Conservation (phyloP, 2,888 invertebrate species). For the Loripinus fragilis region DNA sequence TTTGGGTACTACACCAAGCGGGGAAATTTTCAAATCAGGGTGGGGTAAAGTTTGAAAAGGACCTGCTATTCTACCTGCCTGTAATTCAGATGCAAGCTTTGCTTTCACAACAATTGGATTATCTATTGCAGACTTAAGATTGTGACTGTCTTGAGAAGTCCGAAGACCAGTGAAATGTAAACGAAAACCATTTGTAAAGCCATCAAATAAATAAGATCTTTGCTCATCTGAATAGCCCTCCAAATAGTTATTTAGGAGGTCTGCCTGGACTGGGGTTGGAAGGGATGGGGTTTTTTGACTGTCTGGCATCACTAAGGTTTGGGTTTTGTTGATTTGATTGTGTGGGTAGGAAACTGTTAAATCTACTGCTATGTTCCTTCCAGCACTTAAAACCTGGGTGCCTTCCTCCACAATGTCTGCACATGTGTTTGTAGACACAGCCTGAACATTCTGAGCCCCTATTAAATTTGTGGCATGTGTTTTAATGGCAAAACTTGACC, state of each 20-base stretch:
- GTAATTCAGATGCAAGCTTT: not conserved
- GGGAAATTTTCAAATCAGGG: slow-evolving; percentile 22
- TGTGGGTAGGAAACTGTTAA: not conserved
- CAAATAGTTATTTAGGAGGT: not conserved
- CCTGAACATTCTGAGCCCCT: not conserved
- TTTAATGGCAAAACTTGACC: not conserved
- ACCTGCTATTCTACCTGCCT: slow-evolving; percentile 23
- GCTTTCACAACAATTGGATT: not conserved
- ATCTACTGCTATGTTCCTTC: not conserved
- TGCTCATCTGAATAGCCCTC: not conserved
- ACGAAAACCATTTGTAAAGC: not conserved
- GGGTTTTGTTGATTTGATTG: not conserved
- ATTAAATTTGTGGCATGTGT: not conserved
- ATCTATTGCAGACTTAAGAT: not conserved
- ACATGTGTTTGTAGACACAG: not conserved
- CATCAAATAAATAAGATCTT: not conserved
- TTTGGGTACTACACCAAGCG: not conserved
- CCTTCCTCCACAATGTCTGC: not conserved
- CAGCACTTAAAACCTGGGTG: not conserved
- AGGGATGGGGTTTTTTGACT: not conserved
- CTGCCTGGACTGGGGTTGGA: not conserved
- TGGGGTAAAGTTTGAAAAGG: slow-evolving; percentile 24
- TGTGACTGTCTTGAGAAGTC: not conserved
- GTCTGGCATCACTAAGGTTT: not conserved
- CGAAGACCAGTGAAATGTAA: not conserved